These are phyloP conservation scores for Drosophila baimaii DNA, from an alignment of 1,140 invertebrate genomes.

Conservation along the genomic window DNA sequence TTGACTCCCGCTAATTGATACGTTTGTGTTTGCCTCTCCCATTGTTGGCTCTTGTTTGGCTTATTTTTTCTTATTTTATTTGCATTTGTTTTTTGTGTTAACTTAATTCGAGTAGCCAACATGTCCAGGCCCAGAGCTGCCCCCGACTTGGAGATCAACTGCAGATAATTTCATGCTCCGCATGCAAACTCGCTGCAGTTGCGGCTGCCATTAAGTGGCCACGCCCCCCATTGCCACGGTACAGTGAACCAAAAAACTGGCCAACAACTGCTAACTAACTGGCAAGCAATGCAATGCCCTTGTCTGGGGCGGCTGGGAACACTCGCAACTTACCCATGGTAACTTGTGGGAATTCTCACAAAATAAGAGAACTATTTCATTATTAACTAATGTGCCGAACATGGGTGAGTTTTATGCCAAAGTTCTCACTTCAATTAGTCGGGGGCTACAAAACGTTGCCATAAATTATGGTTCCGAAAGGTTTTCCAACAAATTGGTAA, in stretches of 20 bases:
- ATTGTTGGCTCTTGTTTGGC: constrained; percentile 30
- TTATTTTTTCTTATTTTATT: neutral
- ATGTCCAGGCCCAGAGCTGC: constrained; percentile 44
- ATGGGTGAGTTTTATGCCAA: constrained; percentile 31
- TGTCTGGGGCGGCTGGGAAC: constrained; percentile 42
- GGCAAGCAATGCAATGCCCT: constrained; percentile 24
- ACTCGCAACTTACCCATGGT: neutral
- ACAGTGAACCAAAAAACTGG: constrained; percentile 57
- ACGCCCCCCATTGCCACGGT: constrained; percentile 51
- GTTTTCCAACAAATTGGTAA: constrained; percentile 15
- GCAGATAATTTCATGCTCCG: constrained; percentile 58
- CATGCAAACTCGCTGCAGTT: constrained; percentile 55
- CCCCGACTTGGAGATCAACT: constrained; percentile 43
- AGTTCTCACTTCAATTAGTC: constrained; percentile 45
- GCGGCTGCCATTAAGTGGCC: constrained; percentile 30
- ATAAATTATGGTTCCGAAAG: constrained; percentile 11
- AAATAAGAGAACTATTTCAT: constrained; percentile 13
- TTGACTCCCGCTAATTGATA: constrained; percentile 66
- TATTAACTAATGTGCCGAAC: constrained; percentile 25
- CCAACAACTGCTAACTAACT: constrained; percentile 12
- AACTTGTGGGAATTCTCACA: constrained; percentile 30
- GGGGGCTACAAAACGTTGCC: constrained; percentile 19
- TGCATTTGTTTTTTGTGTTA: constrained; percentile 16
- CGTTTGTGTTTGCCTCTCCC: constrained; percentile 40
- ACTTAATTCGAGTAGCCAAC: constrained; percentile 56